Percentiles rank a stretch among this genome's conserved stretches.
These are phyloP conservation scores for Scaptomyza reducta DNA, from an alignment of 2,888 invertebrate species.

Conservation along the genomic window DNA sequence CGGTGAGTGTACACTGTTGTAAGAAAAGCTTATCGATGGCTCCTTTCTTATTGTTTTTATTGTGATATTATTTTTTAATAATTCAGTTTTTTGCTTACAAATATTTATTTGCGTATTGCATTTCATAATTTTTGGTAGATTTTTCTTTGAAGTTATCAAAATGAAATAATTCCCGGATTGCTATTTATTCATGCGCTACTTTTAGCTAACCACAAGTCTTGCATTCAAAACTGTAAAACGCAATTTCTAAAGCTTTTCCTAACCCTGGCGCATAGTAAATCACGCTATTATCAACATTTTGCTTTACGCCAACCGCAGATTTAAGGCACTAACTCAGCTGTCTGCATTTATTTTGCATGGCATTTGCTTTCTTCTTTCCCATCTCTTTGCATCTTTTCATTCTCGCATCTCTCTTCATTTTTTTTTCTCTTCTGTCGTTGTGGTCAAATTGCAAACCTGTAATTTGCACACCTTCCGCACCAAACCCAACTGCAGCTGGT, in stretches of 20 bases:
- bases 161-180: neutral
- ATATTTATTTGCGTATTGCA: neutral
- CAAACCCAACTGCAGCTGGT: conserved; percentile 19
- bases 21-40: neutral
- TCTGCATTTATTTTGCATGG: conserved; percentile 61
- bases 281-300: conserved; percentile 68
- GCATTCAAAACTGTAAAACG: conserved; percentile 31
- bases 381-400: conserved; percentile 16
- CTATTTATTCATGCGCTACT: too few species aligned
- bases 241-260: conserved; percentile 49
- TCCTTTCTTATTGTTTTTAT: too few species aligned
- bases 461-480: conserved; percentile 64
- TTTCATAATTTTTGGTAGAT: neutral
- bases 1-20: neutral
- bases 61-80: neutral
- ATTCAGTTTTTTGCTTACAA: neutral
- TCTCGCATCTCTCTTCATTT: conserved; percentile 1
- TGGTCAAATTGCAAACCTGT: conserved; percentile 70
- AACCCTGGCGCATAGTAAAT: conserved; percentile 59
- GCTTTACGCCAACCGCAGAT: conserved; percentile 63
- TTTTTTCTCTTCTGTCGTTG: conserved; percentile 21
- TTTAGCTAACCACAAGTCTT: conserved; percentile 19
- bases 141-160: conserved; percentile 10
- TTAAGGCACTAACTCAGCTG: conserved; percentile 65
- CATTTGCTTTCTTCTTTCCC: conserved; percentile 29